Base-by-base conservation (phyloP, 2,888 invertebrate species). In the Phyllotreta striolata region DNA sequence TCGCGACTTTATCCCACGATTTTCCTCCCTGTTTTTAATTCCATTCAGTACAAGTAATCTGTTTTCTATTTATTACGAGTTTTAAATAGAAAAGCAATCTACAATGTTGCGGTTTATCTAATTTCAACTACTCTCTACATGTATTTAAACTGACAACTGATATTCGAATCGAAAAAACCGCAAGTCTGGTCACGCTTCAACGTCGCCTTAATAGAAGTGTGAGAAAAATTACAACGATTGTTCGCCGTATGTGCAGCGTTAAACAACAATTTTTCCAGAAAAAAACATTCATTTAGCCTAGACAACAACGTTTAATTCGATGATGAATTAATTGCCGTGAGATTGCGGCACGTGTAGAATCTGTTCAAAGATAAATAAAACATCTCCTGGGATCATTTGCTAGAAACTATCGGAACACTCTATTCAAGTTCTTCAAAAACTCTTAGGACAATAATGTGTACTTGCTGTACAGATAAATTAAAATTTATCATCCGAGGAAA, bases 141-240 rank as follows among this genome's bases (percentile, higher is more conserved):
- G 38, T 52, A 40, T 10, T 43, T 44, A 49, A 59, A 55, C 40
- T 43, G 13, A 49, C 49, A 56, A 51, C 40, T 64, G 55, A 56
- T 57, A 61, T 56, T 57, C 41, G 61, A 54, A 57, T 64, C 37
- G 54, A 51, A 46, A 44, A 52, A 54, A 64, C 64, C 64, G 56
- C 64, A 64, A 46, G 52, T 52, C 55, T 52, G 56, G 57, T 64
- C 54, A 61, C 57, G 64, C 61, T 57, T 57, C 54, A 46, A 61
- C 54, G 14, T 61, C 47, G 40, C 46, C 40, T 41, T 39, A 44
- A 64, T 46, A 7, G 47, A 51, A 54, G 64, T 64, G 56, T 64
- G 57, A 64, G 61, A 64, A 64, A 64, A 64, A 64, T 56, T 52
- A 13, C 9, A 44, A 12, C 12, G 9, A 54, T 12, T 54, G 54